Evolutionary conservation across 2,113 vertebrate genomes (phyloP).

Genomic region (Grantiella picta): DNA sequence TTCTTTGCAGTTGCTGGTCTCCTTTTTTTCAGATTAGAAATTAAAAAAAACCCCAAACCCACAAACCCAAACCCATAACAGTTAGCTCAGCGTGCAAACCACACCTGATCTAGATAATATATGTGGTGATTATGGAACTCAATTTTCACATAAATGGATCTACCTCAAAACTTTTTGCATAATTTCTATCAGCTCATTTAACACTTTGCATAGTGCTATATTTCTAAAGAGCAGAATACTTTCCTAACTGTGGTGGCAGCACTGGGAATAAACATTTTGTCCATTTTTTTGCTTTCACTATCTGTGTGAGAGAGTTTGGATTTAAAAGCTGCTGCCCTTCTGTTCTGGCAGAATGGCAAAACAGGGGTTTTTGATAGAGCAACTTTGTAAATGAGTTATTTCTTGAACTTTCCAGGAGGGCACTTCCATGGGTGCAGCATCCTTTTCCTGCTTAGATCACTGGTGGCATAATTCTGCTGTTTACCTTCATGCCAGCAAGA

Average conservation of each 20-base stretch:
- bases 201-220: accelerated
- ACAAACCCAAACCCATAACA: not conserved
- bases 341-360: not conserved
- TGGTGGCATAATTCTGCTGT: not conserved
- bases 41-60: not conserved
- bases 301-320: not conserved
- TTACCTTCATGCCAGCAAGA: not conserved
- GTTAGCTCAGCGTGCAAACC: not conserved
- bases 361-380: not conserved
- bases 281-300: not conserved
- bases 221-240: not conserved
- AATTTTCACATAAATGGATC: not conserved
- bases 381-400: not conserved
- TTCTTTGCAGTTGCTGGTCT: not conserved
- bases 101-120: not conserved
- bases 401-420: not conserved
- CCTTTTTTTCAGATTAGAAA: not conserved
- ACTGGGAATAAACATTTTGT: accelerated
- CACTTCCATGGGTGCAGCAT: not conserved
- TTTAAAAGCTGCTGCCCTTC: not conserved
- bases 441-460: not conserved
- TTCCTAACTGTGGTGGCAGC: not conserved
- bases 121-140: not conserved
- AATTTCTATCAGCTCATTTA: not conserved
- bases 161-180: not conserved